Evolutionary conservation across 2,888 invertebrate species (phyloP).

Genomic region (Dryobotodes eremita): DNA sequence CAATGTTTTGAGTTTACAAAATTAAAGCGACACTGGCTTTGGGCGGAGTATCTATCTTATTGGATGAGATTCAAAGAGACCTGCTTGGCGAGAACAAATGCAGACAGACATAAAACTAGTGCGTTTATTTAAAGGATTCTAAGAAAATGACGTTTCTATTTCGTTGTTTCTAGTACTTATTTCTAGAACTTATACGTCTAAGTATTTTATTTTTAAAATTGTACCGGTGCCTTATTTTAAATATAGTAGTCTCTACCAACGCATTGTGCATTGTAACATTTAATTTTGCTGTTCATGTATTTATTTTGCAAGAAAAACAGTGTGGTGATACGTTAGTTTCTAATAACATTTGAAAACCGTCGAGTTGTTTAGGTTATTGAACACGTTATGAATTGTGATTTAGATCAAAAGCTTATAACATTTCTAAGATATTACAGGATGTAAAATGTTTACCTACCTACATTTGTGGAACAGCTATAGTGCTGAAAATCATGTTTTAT

Average conservation of each 20-base stretch:
- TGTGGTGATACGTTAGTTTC: conserved; percentile 28
- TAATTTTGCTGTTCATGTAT: conserved; percentile 29
- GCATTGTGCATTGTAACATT: conserved; percentile 50
- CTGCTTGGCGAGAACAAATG: conserved; percentile 69
- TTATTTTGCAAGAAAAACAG: conserved; percentile 29
- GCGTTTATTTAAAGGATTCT: conserved; percentile 79
- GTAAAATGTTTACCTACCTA: conserved; percentile 3
- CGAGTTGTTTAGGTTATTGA: conserved; percentile 42
- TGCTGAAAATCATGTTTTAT: conserved; percentile 34
- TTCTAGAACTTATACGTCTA: conserved; percentile 70
- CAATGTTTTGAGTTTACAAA: conserved; percentile 57
- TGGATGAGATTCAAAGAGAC: conserved; percentile 78
- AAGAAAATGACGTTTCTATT: conserved; percentile 67
- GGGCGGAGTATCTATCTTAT: conserved; percentile 71
- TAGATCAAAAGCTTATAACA: conserved; percentile 48
- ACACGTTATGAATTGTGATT: conserved; percentile 52
- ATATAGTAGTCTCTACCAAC: conserved; percentile 49
- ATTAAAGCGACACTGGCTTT: conserved; percentile 68
- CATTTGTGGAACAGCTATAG: background rate
- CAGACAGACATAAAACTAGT: conserved; percentile 74
- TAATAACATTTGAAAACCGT: conserved; percentile 48
- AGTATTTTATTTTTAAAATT: conserved; percentile 65
- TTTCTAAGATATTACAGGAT: conserved; percentile 33
- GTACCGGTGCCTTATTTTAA: conserved; percentile 32
- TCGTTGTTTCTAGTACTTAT: conserved; percentile 55